Conservation (phyloP, 2,888 invertebrate genomes). For the Trisateles emortualis region DNA sequence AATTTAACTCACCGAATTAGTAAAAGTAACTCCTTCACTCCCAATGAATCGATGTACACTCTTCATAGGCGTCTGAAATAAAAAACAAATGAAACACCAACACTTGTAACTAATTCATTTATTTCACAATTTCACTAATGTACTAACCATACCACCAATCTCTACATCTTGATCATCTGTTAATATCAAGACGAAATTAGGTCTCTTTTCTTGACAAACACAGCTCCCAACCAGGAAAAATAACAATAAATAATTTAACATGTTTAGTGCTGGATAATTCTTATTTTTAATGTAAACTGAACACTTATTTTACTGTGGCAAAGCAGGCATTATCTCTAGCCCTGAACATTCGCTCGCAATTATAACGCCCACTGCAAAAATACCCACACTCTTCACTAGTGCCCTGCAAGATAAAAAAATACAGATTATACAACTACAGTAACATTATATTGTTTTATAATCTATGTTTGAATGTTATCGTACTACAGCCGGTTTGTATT, state of each 20-base stretch:
- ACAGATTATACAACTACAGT: conserved; percentile 13
- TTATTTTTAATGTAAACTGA: conserved; percentile 38
- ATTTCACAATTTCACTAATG: conserved; percentile 55
- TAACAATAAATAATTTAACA: conserved; percentile 76
- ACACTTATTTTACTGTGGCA: conserved; percentile 68
- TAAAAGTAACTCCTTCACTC: conserved; percentile 89
- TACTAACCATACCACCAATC: conserved; percentile 92
- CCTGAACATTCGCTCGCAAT: conserved; percentile 93
- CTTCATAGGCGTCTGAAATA: conserved; percentile 89
- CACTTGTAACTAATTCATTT: conserved; percentile 63
- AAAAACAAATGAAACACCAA: conserved; percentile 64
- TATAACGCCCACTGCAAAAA: conserved; percentile 92
- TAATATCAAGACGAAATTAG: conserved; percentile 93
- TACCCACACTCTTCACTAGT: conserved; percentile 92
- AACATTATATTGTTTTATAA: not conserved
- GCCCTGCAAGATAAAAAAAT: conserved; percentile 88
- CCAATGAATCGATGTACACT: conserved; percentile 88
- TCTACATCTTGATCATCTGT: conserved; percentile 95
- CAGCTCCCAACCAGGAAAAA: conserved; percentile 54
- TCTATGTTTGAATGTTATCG: too few relatives aligned
- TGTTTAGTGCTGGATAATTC: conserved; percentile 55
- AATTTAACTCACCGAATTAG: conserved; percentile 92
- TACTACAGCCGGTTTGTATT: too few relatives aligned
- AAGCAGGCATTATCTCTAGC: conserved; percentile 90
- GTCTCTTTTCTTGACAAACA: conserved; percentile 63